A percentile compares a stretch with the other conserved stretches of the same genome.
Conservation (phyloP, 2,797 vertebrate genomes). For the Acrocephalus scirpaceus region DNA sequence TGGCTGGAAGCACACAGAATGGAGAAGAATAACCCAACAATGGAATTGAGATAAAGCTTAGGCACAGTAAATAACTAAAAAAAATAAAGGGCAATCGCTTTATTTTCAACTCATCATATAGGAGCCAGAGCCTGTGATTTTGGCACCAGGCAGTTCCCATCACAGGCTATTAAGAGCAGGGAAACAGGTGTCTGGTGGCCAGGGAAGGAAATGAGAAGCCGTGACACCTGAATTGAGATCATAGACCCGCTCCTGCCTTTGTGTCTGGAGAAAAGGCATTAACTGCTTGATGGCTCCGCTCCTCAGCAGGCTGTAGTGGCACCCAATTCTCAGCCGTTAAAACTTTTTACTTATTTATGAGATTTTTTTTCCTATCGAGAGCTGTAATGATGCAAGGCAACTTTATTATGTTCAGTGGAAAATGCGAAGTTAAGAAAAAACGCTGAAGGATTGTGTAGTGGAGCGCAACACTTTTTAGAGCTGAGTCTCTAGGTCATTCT, state of each 20-base stretch:
- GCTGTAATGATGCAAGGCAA: slow-evolving; percentile 39
- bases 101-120: background rate
- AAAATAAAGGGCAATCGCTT: background rate
- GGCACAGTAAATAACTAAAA: slow-evolving; percentile 2
- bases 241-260: slow-evolving; percentile 32
- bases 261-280: slow-evolving; percentile 19
- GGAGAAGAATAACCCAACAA: background rate
- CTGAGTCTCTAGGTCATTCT: slow-evolving; percentile 54
- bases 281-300: background rate
- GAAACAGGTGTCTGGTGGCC: slow-evolving; percentile 45
- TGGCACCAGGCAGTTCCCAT: slow-evolving; percentile 2
- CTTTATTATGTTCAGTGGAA: slow-evolving; percentile 39
- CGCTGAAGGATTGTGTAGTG: slow-evolving; percentile 16
- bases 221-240: slow-evolving; percentile 53
- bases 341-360: slow-evolving; percentile 43
- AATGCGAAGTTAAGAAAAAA: slow-evolving; percentile 30
- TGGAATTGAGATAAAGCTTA: slow-evolving; percentile 16
- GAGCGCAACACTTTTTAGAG: slow-evolving; percentile 1
- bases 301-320: background rate
- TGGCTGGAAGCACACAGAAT: background rate
- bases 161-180: slow-evolving; percentile 34
- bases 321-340: background rate
- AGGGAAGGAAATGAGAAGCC: slow-evolving; percentile 33
- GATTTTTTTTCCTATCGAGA: background rate
- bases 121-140: background rate